Conservation (phyloP, 2,113 vertebrate species). For the Solea senegalensis region DNA sequence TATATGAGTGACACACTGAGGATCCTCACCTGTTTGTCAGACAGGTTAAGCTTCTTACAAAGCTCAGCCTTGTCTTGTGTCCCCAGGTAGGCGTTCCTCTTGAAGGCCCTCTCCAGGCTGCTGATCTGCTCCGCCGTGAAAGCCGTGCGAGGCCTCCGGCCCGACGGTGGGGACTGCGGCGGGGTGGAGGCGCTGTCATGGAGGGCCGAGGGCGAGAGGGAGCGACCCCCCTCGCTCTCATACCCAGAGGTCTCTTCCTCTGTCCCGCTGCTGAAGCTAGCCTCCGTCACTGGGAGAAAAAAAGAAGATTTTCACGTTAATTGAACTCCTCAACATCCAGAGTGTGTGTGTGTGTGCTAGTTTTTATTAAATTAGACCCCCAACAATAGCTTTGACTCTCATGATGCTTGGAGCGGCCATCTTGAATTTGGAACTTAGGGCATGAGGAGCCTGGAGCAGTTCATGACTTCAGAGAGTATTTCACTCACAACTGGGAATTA, state of each 20-base stretch:
- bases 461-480: too few relatives aligned
- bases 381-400: too few relatives aligned
- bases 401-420: too few relatives aligned
- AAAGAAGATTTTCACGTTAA: not conserved
- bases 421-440: too few relatives aligned
- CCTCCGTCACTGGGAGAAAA: conserved; percentile 53
- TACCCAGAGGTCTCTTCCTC: conserved; percentile 84
- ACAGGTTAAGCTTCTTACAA: conserved; percentile 78
- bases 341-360: too few relatives aligned
- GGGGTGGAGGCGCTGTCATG: conserved; percentile 6
- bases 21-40: conserved; percentile 81
- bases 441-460: too few relatives aligned
- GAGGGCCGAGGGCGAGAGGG: conserved; percentile 58
- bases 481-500: too few relatives aligned
- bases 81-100: conserved; percentile 82
- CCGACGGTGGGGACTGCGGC: conserved; percentile 46
- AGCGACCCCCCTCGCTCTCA: conserved; percentile 78
- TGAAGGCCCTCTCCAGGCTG: conserved; percentile 80
- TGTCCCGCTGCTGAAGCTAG: conserved; percentile 67
- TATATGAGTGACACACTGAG: not conserved
- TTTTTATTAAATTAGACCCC: too few relatives aligned
- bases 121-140: conserved; percentile 82
- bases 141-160: conserved; percentile 79
- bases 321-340: not conserved
- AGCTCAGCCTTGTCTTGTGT: conserved; percentile 82